A percentile compares a stretch with the other conserved stretches of the same genome.
Evolutionary conservation across 1,140 invertebrate genomes (phyloP).

Genomic region (Acromyrmex heyeri): DNA sequence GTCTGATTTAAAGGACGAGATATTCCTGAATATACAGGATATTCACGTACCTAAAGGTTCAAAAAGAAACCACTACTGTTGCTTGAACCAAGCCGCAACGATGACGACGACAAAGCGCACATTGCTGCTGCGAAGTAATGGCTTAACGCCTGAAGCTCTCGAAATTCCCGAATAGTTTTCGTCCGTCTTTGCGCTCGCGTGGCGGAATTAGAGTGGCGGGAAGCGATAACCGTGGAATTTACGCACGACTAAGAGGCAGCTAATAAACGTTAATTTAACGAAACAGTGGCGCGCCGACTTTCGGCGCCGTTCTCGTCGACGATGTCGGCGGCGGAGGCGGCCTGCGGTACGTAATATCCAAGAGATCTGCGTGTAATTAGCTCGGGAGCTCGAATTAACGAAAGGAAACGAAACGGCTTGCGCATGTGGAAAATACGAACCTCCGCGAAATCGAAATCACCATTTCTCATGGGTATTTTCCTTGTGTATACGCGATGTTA

Average conservation of each 20-base stretch:
- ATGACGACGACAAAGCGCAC: neutral
- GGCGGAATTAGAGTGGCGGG: constrained; percentile 62
- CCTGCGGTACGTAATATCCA: constrained; percentile 51
- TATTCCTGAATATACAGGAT: neutral
- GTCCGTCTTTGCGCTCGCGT: constrained; percentile 56
- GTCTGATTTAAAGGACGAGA: neutral
- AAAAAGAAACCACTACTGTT: constrained; percentile 18
- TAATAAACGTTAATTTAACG: constrained; percentile 81
- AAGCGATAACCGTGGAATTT: constrained; percentile 76
- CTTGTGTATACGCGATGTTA: constrained; percentile 5
- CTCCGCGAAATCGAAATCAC: constrained; percentile 29
- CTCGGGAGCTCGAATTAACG: constrained; percentile 50
- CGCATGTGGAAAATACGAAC: constrained; percentile 43
- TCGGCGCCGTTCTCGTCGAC: constrained; percentile 37
- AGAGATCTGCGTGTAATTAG: constrained; percentile 66
- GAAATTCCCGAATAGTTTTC: constrained; percentile 59
- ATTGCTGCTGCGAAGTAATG: neutral
- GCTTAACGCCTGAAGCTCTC: constrained; percentile 5
- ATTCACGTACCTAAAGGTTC: neutral
- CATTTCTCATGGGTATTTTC: constrained; percentile 7
- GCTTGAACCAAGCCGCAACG: neutral
- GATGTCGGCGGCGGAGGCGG: neutral
- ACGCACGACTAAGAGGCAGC: constrained; percentile 71
- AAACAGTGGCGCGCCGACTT: constrained; percentile 71
- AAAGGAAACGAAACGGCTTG: constrained; percentile 25